Evolutionary conservation across 2,888 invertebrate species (phyloP), one percentile per base, ranked within the genome.

Genomic region (Siphlonurus alternatus): DNA sequence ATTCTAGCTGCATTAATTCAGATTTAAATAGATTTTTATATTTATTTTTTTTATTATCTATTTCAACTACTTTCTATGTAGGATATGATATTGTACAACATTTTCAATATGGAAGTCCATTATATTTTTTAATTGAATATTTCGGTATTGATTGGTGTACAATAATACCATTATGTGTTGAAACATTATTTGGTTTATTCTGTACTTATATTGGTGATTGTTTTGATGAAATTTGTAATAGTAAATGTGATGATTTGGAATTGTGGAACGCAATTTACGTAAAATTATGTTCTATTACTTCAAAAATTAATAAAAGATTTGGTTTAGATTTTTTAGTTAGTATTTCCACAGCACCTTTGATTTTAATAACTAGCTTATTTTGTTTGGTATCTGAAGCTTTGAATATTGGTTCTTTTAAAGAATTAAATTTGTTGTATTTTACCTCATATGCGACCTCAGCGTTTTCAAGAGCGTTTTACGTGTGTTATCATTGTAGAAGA

Each of bases 291-390:
- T n/a, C n/a, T 5, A 5, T 56, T 22, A 5, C 22, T n/a, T 7
- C 7, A 22, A 56, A 56, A 56, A 56, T 56, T 22, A 56, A 56
- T 22, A 7, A 56, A 10, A 56, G 56, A 56, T 56, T 56, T 22
- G 56, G 56, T 56, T 22, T 56, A n/a, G 56, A 56, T 56, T 56
- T 56, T 56, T 56, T 56, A 56, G 5, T 56, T 5, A 56, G 56
- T 56, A 20, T 56, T n/a, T 56, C 56, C 5, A 56, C 5, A 5
- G 56, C 56, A 20, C 56, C 56, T 56, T 56, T 56, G n/a, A n/a
- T 56, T n/a, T 22, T 56, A 56, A 56, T 56, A 18, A 18, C 56
- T 5, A 20, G 56, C n/a, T 22, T 56, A 20, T 22, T 56, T n/a
- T 7, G 7, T 56, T 20, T 56, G n/a, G 5, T 56, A 22, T 56